Base-by-base conservation (phyloP, 2,113 vertebrate genomes). In the Cygnus buccinator region DNA sequence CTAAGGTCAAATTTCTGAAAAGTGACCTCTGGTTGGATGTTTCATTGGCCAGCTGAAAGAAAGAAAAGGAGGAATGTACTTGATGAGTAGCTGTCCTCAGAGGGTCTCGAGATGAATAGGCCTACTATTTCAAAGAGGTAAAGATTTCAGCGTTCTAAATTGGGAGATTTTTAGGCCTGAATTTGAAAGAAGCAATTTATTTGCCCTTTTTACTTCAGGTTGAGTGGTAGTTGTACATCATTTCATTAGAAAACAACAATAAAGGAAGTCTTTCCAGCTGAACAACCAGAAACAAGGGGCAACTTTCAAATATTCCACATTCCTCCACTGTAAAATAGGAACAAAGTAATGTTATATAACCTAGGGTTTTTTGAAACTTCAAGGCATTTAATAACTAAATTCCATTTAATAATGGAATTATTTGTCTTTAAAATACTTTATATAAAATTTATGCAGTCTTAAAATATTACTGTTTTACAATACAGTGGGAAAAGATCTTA, bases 141-240 rank as follows among this genome's bases (percentile, higher is more conserved):
- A 94, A 94, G 87, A 95, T 95, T 96, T 94, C 92, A 91, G 59
- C 84, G 74, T 92, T 95, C 81, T 95, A 95, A 94, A 91, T 52
- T 93, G 79, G 83, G 95, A 96, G 88, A 84, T 35, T 43, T 95
- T 74, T 80, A 73, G 79, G 90, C 83, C 61, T 81, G 79, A 84
- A 74, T 92, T 90, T 95, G 92, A 95, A 93, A 95, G 79, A n/a
- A 93, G 46, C 76, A 96, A 96, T 94, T 94, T 96, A 92, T 93
- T 95, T 96, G 92, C 92, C 90, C 94, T 93, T 96, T 96, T 97
- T 96, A 96, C 90, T 96, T 96, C 94, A 96, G 93, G 94, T 94
- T 46, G 87, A 96, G 72, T 95, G 92, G 72, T 94, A 86, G 92
- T 90, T 88, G 85, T 86, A 59, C 93, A 96, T 96, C 85, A 78